These are phyloP conservation scores for Campaea margaritaria DNA, from an alignment of 2,888 invertebrate genomes.

Conservation along the genomic window DNA sequence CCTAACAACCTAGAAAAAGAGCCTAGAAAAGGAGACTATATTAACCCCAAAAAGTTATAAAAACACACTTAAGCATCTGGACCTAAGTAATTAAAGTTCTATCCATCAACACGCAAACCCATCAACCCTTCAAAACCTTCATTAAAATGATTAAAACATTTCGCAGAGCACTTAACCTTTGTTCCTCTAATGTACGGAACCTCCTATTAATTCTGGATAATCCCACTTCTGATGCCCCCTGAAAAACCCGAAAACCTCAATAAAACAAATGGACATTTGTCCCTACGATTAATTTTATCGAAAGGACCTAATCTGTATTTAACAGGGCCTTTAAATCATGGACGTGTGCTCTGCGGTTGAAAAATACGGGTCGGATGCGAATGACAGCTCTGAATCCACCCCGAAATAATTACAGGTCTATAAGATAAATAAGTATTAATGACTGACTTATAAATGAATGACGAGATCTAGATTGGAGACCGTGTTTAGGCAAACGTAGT, in stretches of 20 bases:
- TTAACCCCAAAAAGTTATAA: too few species aligned
- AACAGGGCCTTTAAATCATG: slow-evolving; percentile 21
- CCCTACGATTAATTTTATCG: slow-evolving; percentile 29
- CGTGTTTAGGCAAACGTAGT: too few species aligned
- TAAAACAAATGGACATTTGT: slow-evolving; percentile 27
- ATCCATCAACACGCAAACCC: too few species aligned
- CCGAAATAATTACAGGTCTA: too few species aligned
- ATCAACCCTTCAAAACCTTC: too few species aligned
- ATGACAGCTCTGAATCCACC: slow-evolving; percentile 5
- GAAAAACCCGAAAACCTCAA: slow-evolving; percentile 27
- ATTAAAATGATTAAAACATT: not conserved
- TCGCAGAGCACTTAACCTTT: slow-evolving; percentile 1
- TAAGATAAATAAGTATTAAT: slow-evolving; percentile 1
- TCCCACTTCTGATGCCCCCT: slow-evolving; percentile 8
- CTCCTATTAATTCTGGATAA: slow-evolving; percentile 14
- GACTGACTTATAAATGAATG: too few species aligned
- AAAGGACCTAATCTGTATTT: slow-evolving; percentile 26
- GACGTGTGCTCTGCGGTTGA: slow-evolving; percentile 8
- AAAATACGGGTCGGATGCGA: slow-evolving; percentile 6
- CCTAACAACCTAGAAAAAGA: too few species aligned
- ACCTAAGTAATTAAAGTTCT: too few species aligned
- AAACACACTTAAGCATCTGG: too few species aligned
- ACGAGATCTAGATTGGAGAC: too few species aligned
- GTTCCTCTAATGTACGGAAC: slow-evolving; percentile 4
- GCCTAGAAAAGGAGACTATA: too few species aligned